phyloP scores from a whole-genome alignment of 2,113 vertebrate genomes.

The Paraplagusia blochii region DNA sequence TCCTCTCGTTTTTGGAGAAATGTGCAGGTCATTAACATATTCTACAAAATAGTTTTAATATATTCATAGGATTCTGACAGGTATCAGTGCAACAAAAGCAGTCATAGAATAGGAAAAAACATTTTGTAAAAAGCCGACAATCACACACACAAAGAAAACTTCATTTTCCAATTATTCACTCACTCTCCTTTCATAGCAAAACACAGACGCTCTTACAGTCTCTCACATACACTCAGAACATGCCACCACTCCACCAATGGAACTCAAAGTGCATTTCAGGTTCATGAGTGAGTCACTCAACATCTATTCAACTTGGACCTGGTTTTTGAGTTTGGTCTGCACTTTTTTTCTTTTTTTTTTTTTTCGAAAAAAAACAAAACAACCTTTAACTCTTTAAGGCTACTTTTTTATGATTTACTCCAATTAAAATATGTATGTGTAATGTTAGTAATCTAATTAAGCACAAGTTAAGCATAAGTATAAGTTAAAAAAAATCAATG shows the following conservation, averaged over 20 bases:
- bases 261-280: constrained; percentile 68
- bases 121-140: constrained; percentile 35
- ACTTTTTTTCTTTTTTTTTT: too few species aligned
- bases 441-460: neutral
- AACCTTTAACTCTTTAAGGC: constrained; percentile 12
- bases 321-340: constrained; percentile 60
- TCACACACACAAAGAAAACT: constrained; percentile 55
- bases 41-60: constrained; percentile 69
- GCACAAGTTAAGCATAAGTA: constrained; percentile 8
- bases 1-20: constrained; percentile 50
- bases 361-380: neutral
- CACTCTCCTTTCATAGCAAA: constrained; percentile 19
- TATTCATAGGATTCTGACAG: constrained; percentile 62
- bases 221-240: constrained; percentile 5
- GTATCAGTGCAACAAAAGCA: constrained; percentile 75
- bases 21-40: constrained; percentile 57
- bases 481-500: constrained; percentile 1
- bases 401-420: neutral
- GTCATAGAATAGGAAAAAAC: constrained; percentile 52
- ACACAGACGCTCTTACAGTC: constrained; percentile 5
- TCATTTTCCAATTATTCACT: constrained; percentile 40
- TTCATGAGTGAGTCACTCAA: constrained; percentile 32
- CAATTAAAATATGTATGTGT: neutral
- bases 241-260: constrained; percentile 19
- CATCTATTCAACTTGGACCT: constrained; percentile 34